A percentile compares a stretch with the other conserved stretches of the same genome.
phyloP scores from a whole-genome alignment of 2,113 vertebrate genomes.

The Sceloporus tristichus region DNA sequence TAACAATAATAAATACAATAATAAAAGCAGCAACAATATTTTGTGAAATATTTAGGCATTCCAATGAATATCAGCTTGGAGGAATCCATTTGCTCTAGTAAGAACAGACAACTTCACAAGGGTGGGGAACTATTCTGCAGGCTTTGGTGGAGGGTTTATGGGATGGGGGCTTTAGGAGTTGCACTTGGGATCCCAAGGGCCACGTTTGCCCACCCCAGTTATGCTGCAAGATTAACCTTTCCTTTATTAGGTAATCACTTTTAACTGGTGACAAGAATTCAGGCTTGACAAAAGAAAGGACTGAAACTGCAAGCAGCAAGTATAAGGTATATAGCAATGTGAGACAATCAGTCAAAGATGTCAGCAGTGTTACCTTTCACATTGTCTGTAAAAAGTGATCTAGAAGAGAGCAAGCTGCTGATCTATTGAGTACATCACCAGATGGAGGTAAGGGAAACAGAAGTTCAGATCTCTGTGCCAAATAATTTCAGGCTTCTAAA shows the following conservation, averaged over 20 bases:
- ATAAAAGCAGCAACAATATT: not conserved
- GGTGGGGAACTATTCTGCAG: no score
- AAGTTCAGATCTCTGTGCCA: not conserved
- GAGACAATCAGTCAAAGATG: not conserved
- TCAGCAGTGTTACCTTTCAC: not conserved
- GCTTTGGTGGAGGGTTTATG: no score
- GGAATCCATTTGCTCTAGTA: not conserved
- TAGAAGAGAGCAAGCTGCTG: not conserved
- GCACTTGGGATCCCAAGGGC: no score
- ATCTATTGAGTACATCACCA: not conserved
- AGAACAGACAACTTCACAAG: no score
- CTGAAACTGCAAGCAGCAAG: not conserved
- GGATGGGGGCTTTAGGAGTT: no score
- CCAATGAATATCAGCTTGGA: no score
- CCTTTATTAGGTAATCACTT: not conserved
- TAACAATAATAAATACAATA: not conserved
- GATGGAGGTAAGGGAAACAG: not conserved
- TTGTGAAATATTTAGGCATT: not conserved
- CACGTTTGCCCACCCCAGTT: no score
- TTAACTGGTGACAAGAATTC: not conserved
- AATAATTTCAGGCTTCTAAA: not conserved
- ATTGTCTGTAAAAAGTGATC: not conserved
- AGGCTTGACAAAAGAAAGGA: not conserved
- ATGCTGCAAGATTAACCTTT: no score
- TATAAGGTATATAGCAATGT: not conserved